Evolutionary conservation across 2,113 vertebrate species (phyloP).

Genomic region (Callospermophilus lateralis): DNA sequence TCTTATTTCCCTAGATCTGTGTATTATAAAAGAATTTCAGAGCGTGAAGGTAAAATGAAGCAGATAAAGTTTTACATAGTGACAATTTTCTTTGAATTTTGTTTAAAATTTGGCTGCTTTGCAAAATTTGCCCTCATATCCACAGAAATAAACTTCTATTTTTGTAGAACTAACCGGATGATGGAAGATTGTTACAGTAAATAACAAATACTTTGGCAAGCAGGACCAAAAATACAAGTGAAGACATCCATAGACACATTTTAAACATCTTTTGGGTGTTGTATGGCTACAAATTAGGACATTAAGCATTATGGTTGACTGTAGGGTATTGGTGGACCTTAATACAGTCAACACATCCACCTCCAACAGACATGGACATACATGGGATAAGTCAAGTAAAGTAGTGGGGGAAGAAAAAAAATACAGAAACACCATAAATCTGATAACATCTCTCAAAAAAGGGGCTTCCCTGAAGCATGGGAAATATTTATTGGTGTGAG

Average conservation of each 20-base stretch:
- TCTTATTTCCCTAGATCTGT: conserved; percentile 37
- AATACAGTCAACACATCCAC: background rate
- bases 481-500: background rate
- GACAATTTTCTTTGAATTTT: conserved; percentile 49
- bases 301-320: background rate
- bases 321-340: background rate
- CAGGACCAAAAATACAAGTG: background rate
- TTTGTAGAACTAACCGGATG: background rate
- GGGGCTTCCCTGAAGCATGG: conserved; percentile 80
- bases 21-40: conserved; percentile 29
- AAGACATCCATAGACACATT: background rate
- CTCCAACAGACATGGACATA: background rate
- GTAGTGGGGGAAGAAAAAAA: background rate
- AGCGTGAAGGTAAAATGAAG: conserved; percentile 29
- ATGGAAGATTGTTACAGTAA: conserved; percentile 76
- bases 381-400: background rate
- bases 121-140: background rate
- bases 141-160: conserved; percentile 44
- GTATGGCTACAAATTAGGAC: background rate
- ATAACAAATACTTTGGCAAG: conserved; percentile 32
- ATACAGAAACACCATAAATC: conserved; percentile 58
- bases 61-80: background rate
- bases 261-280: background rate
- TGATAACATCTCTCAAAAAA: conserved; percentile 44
- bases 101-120: conserved; percentile 8